Evolutionary conservation across 1,140 invertebrate species (phyloP).

Genomic region (Penaeus japonicus): DNA sequence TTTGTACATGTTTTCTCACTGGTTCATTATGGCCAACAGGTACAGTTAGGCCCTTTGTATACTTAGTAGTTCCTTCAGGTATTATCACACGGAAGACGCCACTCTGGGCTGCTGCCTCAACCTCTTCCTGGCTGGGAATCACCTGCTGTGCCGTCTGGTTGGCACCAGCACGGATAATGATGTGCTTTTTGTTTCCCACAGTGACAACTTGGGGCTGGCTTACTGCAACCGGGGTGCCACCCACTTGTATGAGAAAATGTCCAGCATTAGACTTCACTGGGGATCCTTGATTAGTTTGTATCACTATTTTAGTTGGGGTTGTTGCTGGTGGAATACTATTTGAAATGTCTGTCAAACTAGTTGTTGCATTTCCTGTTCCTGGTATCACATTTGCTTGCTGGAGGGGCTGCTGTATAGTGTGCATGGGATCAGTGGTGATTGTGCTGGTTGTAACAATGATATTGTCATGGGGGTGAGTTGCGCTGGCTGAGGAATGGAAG

Average conservation of each 20-base stretch:
- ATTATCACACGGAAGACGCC: slow-evolving; percentile 35
- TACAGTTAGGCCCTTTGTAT: neutral
- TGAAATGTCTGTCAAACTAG: neutral
- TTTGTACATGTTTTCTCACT: slow-evolving; percentile 52
- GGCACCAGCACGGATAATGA: slow-evolving; percentile 42
- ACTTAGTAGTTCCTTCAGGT: slow-evolving; percentile 37
- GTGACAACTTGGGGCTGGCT: neutral
- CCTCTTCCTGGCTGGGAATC: neutral
- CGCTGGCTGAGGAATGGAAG: slow-evolving; percentile 9
- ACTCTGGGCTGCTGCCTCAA: neutral
- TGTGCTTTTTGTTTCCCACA: slow-evolving; percentile 38
- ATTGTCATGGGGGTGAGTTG: neutral
- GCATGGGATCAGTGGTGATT: slow-evolving; percentile 12
- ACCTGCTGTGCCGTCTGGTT: neutral
- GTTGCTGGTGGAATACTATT: neutral
- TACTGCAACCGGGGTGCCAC: slow-evolving; percentile 18
- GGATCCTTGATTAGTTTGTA: slow-evolving; percentile 39
- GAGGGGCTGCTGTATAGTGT: neutral
- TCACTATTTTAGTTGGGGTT: slow-evolving; percentile 34
- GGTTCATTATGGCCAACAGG: slow-evolving; percentile 24
- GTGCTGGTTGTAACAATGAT: slow-evolving; percentile 50
- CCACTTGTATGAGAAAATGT: slow-evolving; percentile 53
- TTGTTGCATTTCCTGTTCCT: neutral
- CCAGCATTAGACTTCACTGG: slow-evolving; percentile 23
- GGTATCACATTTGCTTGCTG: neutral